A percentile compares a stretch with the other conserved stretches of the same genome.
Conservation (phyloP, 2,888 invertebrate species). For the Pammene fasciana region DNA sequence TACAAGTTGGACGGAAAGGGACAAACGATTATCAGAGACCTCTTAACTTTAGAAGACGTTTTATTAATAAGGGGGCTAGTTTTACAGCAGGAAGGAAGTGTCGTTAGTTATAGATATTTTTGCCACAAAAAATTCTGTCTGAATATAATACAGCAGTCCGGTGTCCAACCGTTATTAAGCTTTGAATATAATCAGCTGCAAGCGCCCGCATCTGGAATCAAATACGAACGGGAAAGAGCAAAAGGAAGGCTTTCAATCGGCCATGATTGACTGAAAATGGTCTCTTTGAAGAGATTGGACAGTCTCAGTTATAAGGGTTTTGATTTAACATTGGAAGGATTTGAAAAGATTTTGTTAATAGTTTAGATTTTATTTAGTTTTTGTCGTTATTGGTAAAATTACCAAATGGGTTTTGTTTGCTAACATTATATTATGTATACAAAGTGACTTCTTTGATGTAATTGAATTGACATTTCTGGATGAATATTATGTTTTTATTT, state of each 20-base stretch:
- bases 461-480: too few species aligned
- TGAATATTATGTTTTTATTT: too few species aligned
- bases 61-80: too few species aligned
- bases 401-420: neutral
- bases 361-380: neutral
- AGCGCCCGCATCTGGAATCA: constrained; percentile 28
- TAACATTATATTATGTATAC: neutral
- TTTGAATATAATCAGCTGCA: constrained; percentile 19
- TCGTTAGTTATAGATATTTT: too few species aligned
- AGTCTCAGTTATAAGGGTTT: constrained; percentile 8
- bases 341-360: constrained; percentile 5
- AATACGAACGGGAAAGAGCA: constrained; percentile 21
- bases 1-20: too few species aligned
- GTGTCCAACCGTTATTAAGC: neutral
- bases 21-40: too few species aligned
- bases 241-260: constrained; percentile 30
- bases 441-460: too few species aligned
- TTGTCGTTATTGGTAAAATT: too few species aligned
- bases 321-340: constrained; percentile 14
- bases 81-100: too few species aligned
- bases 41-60: too few species aligned
- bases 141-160: too few species aligned
- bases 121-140: too few species aligned
- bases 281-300: constrained; percentile 34
- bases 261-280: constrained; percentile 35